Evolutionary conservation across 53 echinoderm and acorn worm species (phyloP).

Genomic region (Mesocentrotus franciscanus): DNA sequence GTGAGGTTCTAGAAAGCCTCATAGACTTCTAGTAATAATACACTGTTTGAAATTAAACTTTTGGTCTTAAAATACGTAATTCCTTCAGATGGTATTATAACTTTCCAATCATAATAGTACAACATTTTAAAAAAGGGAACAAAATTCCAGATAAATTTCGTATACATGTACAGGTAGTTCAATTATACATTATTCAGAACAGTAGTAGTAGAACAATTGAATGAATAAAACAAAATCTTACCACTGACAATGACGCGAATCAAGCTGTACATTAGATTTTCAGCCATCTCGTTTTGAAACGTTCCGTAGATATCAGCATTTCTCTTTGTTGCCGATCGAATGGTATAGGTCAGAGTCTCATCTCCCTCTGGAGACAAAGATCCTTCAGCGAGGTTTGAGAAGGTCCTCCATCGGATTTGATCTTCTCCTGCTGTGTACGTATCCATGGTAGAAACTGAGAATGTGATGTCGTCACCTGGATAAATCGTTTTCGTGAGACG

Average conservation of each 20-base stretch:
- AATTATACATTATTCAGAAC: too few relatives aligned
- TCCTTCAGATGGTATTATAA: too few relatives aligned
- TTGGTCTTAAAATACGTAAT: too few relatives aligned
- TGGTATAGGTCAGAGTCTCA: background rate
- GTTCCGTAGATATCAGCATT: conserved; percentile 23
- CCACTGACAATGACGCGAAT: conserved; percentile 40
- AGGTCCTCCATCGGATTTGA: conserved; percentile 14
- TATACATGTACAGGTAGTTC: too few relatives aligned
- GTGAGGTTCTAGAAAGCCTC: too few relatives aligned
- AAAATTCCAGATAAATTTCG: too few relatives aligned
- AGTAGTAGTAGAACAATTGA: too few relatives aligned
- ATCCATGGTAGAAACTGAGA: background rate
- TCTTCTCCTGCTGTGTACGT: background rate
- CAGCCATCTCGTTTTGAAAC: background rate
- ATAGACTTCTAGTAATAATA: too few relatives aligned
- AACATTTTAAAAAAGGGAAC: too few relatives aligned
- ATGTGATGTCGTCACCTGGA: conserved; percentile 20
- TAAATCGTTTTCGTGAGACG: conserved; percentile 19
- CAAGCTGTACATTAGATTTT: conserved; percentile 8
- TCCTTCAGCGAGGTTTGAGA: conserved; percentile 48
- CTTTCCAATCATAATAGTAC: too few relatives aligned
- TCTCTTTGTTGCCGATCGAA: background rate
- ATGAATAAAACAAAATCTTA: background rate
- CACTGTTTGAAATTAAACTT: too few relatives aligned
- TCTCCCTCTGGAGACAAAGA: conserved; percentile 29